Base-by-base conservation (phyloP, 2,888 invertebrate species). In the Dasysyrphus albostriatus region DNA sequence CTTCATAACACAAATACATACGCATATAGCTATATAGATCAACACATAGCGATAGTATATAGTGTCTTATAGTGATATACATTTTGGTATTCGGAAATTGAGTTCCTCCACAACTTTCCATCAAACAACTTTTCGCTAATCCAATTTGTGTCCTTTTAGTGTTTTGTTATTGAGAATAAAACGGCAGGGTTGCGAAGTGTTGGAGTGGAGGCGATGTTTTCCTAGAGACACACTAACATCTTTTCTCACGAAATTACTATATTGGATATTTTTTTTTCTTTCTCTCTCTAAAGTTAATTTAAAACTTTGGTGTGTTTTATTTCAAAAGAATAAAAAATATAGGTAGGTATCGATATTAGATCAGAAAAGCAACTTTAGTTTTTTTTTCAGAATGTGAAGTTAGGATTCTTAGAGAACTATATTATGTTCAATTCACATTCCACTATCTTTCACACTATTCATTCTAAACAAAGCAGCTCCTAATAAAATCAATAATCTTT, bases 111-210 rank as follows among this genome's bases (percentile, higher is more conserved):
- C 69, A 87, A 87, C 74, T 83, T 87, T 87, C 70, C 75, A 79
- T 83, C 83, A 83, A 87, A 83, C 87, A 87, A 87, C 83, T 87
- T 87, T 83, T 75, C 85, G 83, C 87, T 87, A 87, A 87, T 87
- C 87, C 83, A 78, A 87, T 87, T 87, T 87, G 87, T 72, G 78
- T 75, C 83, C 87, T 83, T 87, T 83, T 87, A 87, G 87, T 87
- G 83, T 83, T 83, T 83, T 83, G 83, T 83, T 85, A 85, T 85
- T 78, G 85, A 82, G 77, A 85, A 82, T 73, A 75, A 82, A 87
- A 87, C 19, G 82, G 56, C 76, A 19, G 34, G 19, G 47, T n/a
- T n/a, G 12, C 24, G 24, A 7, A 10, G 32, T 16, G 37, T 5
- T 32, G 39, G 10, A 10, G 12, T 1, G 8, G 39, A 42, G 37